Percentiles rank a stretch among this genome's conserved stretches.
Conservation (phyloP, 2,888 invertebrate species). For the Mystacides longicornis region DNA sequence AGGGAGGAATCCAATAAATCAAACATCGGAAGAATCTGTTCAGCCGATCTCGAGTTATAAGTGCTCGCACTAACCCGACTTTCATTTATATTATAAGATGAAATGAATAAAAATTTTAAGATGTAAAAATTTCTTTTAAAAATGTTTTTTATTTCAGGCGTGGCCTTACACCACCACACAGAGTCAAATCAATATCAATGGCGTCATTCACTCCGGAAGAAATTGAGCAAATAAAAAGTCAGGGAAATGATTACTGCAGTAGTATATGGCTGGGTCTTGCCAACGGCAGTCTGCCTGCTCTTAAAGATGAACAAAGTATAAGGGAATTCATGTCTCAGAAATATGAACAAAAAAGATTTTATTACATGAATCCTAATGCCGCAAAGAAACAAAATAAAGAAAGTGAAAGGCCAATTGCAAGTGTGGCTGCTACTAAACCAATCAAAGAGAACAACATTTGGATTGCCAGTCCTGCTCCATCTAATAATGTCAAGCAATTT, state of each 20-base stretch:
- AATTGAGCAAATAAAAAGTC: slow-evolving; percentile 79
- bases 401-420: slow-evolving; percentile 11
- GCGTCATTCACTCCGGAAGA: slow-evolving; percentile 94
- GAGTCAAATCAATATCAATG: slow-evolving; percentile 98
- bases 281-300: slow-evolving; percentile 65
- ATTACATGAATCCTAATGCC: slow-evolving; percentile 14
- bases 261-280: slow-evolving; percentile 89
- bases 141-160: no score
- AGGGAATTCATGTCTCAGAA: slow-evolving; percentile 91
- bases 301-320: slow-evolving; percentile 82
- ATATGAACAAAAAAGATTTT: slow-evolving; percentile 84
- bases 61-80: no score
- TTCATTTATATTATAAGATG: no score
- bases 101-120: no score
- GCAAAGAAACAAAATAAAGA: slow-evolving; percentile 1
- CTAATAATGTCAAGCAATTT: slow-evolving; percentile 1
- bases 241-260: slow-evolving; percentile 91
- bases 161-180: slow-evolving; percentile 94
- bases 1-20: no score
- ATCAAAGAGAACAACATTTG: slow-evolving; percentile 18
- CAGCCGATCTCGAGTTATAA: no score
- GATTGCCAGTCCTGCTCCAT: slow-evolving; percentile 11
- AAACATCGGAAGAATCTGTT: no score
- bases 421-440: no score
- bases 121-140: no score